Evolutionary conservation across 2,113 vertebrate species (phyloP).

Genomic region (Dicentrarchus labrax): DNA sequence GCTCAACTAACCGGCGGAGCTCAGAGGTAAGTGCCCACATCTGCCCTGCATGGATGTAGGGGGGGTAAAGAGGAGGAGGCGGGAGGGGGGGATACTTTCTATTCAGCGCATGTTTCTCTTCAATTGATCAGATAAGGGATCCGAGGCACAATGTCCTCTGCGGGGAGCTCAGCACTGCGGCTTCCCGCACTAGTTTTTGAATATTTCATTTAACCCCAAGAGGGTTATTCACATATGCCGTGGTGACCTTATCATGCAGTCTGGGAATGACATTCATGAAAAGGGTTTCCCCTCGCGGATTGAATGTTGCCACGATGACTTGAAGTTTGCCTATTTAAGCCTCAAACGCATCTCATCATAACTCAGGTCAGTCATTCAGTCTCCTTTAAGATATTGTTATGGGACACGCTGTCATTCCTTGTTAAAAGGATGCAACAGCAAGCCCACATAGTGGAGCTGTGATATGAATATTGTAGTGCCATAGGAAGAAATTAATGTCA

Average conservation of each 20-base stretch:
- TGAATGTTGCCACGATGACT: slow-evolving; percentile 8
- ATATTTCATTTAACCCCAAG: slow-evolving; percentile 40
- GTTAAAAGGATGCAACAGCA: not conserved
- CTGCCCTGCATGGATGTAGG: slow-evolving; percentile 40
- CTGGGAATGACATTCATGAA: slow-evolving; percentile 40
- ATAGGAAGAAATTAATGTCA: not conserved
- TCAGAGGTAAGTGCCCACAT: slow-evolving; percentile 69
- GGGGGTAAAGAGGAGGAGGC: not conserved
- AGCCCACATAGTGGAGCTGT: not conserved
- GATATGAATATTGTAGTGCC: not conserved
- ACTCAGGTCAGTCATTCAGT: slow-evolving; percentile 12
- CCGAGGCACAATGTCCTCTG: slow-evolving; percentile 59
- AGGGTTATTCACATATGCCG: slow-evolving; percentile 9
- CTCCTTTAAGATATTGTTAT: not conserved
- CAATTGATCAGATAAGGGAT: slow-evolving; percentile 54
- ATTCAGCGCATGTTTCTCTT: slow-evolving; percentile 60
- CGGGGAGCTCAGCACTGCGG: slow-evolving; percentile 70
- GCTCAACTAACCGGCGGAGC: slow-evolving; percentile 19
- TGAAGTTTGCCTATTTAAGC: slow-evolving; percentile 30
- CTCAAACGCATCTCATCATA: not conserved
- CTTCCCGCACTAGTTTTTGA: slow-evolving; percentile 58
- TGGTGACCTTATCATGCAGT: slow-evolving; percentile 50
- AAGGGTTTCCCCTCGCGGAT: not conserved
- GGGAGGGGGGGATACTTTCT: slow-evolving; percentile 45
- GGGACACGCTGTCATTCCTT: not conserved